Evolutionary conservation across 2,888 invertebrate genomes (phyloP).

Genomic region (Agrochola lota): DNA sequence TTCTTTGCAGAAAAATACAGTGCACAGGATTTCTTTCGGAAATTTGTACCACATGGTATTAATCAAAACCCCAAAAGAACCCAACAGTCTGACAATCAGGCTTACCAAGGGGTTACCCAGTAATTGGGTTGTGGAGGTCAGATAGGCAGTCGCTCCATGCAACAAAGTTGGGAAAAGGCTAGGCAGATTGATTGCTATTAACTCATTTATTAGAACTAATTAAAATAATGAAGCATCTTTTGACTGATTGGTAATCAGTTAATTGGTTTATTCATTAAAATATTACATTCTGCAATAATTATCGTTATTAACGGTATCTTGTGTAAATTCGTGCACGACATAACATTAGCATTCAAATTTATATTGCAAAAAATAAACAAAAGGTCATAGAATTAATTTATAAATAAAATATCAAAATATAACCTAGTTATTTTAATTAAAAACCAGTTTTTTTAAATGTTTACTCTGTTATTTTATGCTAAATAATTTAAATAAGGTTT

Average conservation of each 20-base stretch:
- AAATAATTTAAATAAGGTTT: no score
- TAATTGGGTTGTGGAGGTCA: no score
- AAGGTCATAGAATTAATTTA: neutral
- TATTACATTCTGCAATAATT: neutral
- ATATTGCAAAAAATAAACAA: neutral
- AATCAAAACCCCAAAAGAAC: neutral
- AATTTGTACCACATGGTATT: no score
- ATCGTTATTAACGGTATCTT: neutral
- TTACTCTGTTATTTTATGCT: no score
- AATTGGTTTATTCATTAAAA: neutral
- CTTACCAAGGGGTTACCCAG: no score
- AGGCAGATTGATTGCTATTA: neutral
- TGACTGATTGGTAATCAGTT: neutral
- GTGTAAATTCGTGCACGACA: neutral
- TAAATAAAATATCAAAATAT: neutral
- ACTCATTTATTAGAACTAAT: neutral
- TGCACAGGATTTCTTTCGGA: neutral
- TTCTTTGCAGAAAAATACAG: neutral
- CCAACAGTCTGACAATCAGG: neutral
- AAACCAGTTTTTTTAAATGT: neutral
- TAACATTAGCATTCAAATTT: neutral
- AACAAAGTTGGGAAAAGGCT: neutral
- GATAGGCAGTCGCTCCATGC: no score
- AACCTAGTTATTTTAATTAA: conserved; percentile 4
- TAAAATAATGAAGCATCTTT: neutral